A percentile compares a stretch with the other conserved stretches of the same genome.
Conservation (phyloP, 2,888 invertebrate genomes). For the Plebejus anna region DNA sequence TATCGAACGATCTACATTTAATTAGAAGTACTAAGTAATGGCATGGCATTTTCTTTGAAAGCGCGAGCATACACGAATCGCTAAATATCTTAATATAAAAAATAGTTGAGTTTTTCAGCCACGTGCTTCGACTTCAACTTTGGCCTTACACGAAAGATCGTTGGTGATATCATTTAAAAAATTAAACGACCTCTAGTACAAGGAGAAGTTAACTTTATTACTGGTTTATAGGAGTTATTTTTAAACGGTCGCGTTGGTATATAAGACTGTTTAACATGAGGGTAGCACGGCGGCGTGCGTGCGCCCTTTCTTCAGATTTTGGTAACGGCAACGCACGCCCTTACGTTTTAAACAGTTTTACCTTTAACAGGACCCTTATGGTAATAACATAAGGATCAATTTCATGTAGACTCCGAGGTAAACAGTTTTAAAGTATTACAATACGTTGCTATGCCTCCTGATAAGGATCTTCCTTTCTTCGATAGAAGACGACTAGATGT, state of each 20-base stretch:
- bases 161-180: constrained; percentile 47
- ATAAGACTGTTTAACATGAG: constrained; percentile 35
- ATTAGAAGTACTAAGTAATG: not conserved
- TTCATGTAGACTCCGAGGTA: not conserved
- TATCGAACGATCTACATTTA: not conserved
- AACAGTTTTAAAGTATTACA: not conserved
- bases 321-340: constrained; percentile 42
- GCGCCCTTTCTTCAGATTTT: constrained; percentile 55
- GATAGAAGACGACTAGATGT: not conserved
- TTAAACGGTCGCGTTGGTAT: not conserved
- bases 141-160: constrained; percentile 61
- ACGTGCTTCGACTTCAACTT: constrained; percentile 52
- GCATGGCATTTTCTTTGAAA: not conserved
- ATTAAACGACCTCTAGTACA: constrained; percentile 36
- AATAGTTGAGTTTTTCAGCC: constrained; percentile 40
- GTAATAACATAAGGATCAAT: not conserved
- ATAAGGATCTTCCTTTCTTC: constrained; percentile 11
- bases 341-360: not conserved
- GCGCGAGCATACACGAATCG: constrained; percentile 14
- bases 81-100: constrained; percentile 30
- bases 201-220: constrained; percentile 21
- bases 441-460: constrained; percentile 12
- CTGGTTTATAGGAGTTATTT: constrained; percentile 26
- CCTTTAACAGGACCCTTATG: not conserved
- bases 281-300: constrained; percentile 51